Base-by-base conservation (phyloP, 2,888 invertebrate species). In the Osmoderma eremita region DNA sequence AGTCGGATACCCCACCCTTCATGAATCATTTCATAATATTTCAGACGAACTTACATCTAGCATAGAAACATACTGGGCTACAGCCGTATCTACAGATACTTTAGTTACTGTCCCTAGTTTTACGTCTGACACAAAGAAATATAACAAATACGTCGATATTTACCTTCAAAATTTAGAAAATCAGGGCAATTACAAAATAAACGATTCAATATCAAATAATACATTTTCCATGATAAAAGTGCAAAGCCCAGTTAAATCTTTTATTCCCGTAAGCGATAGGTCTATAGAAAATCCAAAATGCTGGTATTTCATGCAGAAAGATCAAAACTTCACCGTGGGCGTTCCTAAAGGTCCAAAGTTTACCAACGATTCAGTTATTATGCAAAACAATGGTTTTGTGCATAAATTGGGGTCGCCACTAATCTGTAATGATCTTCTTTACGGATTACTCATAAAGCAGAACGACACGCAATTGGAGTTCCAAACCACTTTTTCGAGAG, bases 341-440 rank as follows among this genome's bases (percentile, higher is more conserved):
- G 10, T 10, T n/a, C 17, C 24, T 0, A 12, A 42, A 30, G 45
- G 53, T 38, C 22, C 50, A 36, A 15, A 45, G 30, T 15, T 69
- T 20, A 56, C 36, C 8, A 49, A 67, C 1, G 58, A 42, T 30
- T 15, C 18, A 12, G 66, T 70, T 39, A 17, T 48, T 22, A 41
- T 50, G 1, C 53, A 42, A 15, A 69, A 67, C 15, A 58, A 22
- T 8, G 65, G 56, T 30, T 20, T 15, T 3, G 65, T 63, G 10
- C 72, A 65, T 51, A 67, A 65, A 18, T 50, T 71, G 24, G 73
- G 73, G 10, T 70, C 71, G 50, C 73, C 74, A 2, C 36, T 74
- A 17, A 65, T 72, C 22, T 74, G 74, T 17, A 42, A 72, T 3
- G 58, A 64, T 24, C 45, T 20, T 12, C 42, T 74, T 4, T 69